These are phyloP conservation scores for Thomomys bottae DNA, from an alignment of 2,113 vertebrate species.

Conservation along the genomic window DNA sequence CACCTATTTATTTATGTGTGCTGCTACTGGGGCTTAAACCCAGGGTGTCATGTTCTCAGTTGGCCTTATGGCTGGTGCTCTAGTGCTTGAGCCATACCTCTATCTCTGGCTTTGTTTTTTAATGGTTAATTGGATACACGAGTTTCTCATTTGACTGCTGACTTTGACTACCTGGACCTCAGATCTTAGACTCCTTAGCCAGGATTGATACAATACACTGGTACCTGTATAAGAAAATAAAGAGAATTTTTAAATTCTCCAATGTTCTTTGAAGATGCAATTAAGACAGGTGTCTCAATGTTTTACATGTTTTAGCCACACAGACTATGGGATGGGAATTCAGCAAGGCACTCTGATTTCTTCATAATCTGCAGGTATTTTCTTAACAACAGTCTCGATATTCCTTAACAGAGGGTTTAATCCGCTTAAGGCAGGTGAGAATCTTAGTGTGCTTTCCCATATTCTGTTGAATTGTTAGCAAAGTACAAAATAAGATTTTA, in stretches of 20 bases:
- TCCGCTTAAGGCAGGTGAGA: background rate
- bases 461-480: background rate
- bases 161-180: too few relatives aligned
- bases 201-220: too few relatives aligned
- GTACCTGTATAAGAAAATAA: background rate
- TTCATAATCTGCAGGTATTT: background rate
- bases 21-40: too few relatives aligned
- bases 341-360: background rate
- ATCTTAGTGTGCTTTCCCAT: background rate
- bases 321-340: background rate
- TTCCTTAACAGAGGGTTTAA: background rate
- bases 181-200: too few relatives aligned
- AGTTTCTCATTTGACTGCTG: too few relatives aligned
- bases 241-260: background rate
- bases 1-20: too few relatives aligned
- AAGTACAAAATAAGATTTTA: background rate
- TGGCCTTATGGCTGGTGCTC: too few relatives aligned
- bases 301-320: background rate
- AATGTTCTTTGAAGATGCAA: background rate
- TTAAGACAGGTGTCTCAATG: too few relatives aligned
- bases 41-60: too few relatives aligned
- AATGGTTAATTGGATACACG: too few relatives aligned
- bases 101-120: too few relatives aligned
- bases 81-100: too few relatives aligned
- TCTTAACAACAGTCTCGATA: background rate